Evolutionary conservation across 2,888 invertebrate genomes (phyloP), one percentile per base, ranked within the genome.

Genomic region (Mamestra brassicae): DNA sequence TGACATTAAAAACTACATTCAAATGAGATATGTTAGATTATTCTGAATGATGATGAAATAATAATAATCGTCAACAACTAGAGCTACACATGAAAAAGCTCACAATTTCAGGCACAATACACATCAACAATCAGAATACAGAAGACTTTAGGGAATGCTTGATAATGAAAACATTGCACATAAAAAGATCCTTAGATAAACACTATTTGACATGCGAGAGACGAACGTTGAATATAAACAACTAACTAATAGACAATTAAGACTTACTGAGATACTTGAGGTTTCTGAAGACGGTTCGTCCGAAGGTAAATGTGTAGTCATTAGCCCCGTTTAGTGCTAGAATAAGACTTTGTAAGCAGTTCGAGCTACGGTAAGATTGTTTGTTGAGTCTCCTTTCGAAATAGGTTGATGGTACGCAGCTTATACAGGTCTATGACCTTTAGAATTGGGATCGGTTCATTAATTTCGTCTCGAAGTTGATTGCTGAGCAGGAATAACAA

Each of bases 281-380:
- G 81, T 84, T 82, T 82, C 81, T 61, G 82, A 84, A 82, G 82
- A 84, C 69, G 76, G 71, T 67, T 63, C 36, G 69, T 66, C 57
- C 67, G 82, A 82, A 84, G 81, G 81, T 84, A 82, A 82, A 82
- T 82, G 82, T 66, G 76, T 54, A 81, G 81, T 78, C 83, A 83
- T 85, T 83, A 83, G 85, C 83, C 83, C 71, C 83, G 83, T 82
- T 85, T 72, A 65, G 69, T 71, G 67, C 67, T 64, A 83, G 85
- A 85, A 85, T 83, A 83, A 75, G 85, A 83, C 83, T 83, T 85
- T 85, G 79, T 78, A 83, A 83, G 67, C 82, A 85, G 82, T 77
- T 85, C 64, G 68, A 70, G 82, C 85, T 76, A 84, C 85, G 70
- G 70, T 81, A 76, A 82, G 55, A 76, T 70, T 61, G 64, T 69